These are phyloP conservation scores for Turritopsis rubra DNA, from an alignment of 30 jellyfish, hydroid and myxozoan genomes.

Conservation along the genomic window DNA sequence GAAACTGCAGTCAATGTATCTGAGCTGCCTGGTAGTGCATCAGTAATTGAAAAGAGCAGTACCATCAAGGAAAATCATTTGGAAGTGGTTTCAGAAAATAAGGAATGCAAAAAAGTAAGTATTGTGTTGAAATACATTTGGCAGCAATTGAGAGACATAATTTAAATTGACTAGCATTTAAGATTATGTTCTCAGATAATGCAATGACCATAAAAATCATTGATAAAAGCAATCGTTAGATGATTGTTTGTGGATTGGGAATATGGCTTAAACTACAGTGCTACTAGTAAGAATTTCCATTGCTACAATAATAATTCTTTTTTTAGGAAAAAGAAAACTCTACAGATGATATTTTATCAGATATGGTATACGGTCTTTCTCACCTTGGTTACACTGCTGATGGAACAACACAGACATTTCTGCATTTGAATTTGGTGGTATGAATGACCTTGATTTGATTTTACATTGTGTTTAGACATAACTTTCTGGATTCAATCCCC, in stretches of 20 bases:
- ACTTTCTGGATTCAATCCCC: not conserved
- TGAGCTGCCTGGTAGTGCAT: not conserved
- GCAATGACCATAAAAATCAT: too few species aligned
- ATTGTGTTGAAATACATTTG: too few species aligned
- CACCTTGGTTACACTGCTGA: constrained; percentile 78
- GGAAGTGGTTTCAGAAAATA: not conserved
- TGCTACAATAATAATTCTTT: too few species aligned
- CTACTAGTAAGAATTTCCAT: not conserved
- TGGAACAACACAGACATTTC: constrained; percentile 67
- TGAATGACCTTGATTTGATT: not conserved
- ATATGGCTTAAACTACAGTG: too few species aligned
- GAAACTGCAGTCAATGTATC: not conserved
- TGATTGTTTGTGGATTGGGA: too few species aligned
- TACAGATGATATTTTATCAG: constrained; percentile 13
- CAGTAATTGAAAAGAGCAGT: not conserved
- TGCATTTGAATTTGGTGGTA: constrained; percentile 49
- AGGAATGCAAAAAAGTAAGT: too few species aligned
- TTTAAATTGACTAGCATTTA: too few species aligned
- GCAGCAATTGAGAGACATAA: too few species aligned
- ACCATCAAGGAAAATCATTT: not conserved
- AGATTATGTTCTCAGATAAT: too few species aligned
- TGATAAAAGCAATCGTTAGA: too few species aligned
- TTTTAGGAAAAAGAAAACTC: constrained; percentile 27
- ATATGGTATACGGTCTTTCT: constrained; percentile 67
- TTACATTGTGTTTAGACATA: not conserved